Conservation (phyloP, 2,113 vertebrate genomes). For the Platysteira castanea region DNA sequence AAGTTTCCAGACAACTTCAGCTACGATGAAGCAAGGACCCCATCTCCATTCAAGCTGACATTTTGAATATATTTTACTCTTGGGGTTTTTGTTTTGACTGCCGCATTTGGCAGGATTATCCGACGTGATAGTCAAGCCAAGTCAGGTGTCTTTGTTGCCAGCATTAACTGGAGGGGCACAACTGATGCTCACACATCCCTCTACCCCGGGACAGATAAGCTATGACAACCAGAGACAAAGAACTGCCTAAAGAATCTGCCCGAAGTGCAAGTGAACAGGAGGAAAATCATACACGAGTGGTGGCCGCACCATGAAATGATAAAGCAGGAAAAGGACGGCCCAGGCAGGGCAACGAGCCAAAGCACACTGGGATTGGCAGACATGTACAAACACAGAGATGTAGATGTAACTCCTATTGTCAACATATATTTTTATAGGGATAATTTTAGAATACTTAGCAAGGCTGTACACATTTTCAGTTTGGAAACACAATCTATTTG, state of each 20-base stretch:
- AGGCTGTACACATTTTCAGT: not conserved
- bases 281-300: not conserved
- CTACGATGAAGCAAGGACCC: not conserved
- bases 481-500: not conserved
- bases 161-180: not conserved
- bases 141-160: not conserved
- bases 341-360: not conserved
- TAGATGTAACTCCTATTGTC: not conserved
- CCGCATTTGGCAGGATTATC: not conserved
- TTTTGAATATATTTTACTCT: not conserved
- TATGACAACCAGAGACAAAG: not conserved
- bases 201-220: not conserved
- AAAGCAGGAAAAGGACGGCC: not conserved
- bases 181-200: not conserved
- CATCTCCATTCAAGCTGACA: not conserved
- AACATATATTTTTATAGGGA: not conserved
- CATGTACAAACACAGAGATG: not conserved
- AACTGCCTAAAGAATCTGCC: not conserved
- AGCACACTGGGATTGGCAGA: not conserved
- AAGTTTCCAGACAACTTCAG: not conserved
- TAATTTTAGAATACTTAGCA: constrained; percentile 8
- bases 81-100: not conserved
- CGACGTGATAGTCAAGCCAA: not conserved
- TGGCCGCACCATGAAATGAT: not conserved
- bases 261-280: not conserved